A percentile compares a stretch with the other conserved stretches of the same genome.
phyloP scores from a whole-genome alignment of 2,888 invertebrate species.

The Epistrophe eligans region DNA sequence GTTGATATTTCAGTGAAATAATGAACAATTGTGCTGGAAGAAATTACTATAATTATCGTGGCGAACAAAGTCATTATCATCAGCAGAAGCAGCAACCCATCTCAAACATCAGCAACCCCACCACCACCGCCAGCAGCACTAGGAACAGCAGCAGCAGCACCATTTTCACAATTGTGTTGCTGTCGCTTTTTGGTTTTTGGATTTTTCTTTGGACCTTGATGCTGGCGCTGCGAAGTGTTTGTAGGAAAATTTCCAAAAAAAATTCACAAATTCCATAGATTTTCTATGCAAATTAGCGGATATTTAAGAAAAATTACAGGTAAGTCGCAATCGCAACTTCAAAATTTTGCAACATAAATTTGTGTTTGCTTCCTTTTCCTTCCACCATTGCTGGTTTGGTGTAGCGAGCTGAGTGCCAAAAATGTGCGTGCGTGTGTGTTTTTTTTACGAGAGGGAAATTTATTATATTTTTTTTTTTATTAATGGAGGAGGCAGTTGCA shows the following conservation, averaged over 20 bases:
- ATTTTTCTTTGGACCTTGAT: constrained; percentile 71
- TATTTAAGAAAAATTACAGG: constrained; percentile 5
- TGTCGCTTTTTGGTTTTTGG: constrained; percentile 75
- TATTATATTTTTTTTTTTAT: constrained; percentile 20
- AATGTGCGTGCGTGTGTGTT: constrained; percentile 44
- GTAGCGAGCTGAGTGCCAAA: constrained; percentile 36
- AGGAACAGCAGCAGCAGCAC: constrained; percentile 55
- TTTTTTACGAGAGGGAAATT: constrained; percentile 43
- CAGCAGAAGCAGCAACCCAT: constrained; percentile 50
- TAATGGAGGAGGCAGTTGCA: constrained; percentile 21
- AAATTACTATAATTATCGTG: constrained; percentile 63
- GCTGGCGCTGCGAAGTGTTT: constrained; percentile 67
- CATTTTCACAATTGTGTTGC: constrained; percentile 64
- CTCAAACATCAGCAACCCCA: constrained; percentile 45
- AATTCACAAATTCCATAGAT: constrained; percentile 26
- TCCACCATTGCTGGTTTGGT: constrained; percentile 17
- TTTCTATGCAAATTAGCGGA: background rate
- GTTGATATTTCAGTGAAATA: constrained; percentile 58
- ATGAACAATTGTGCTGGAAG: constrained; percentile 66
- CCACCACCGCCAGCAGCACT: constrained; percentile 50
- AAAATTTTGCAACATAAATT: constrained; percentile 20
- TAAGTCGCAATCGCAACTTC: background rate
- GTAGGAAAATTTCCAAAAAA: constrained; percentile 37
- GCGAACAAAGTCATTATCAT: constrained; percentile 71
- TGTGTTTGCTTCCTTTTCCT: constrained; percentile 11